A percentile compares a stretch with the other conserved stretches of the same genome.
phyloP scores from a whole-genome alignment of 2,797 vertebrate genomes.

The Spondyliosoma cantharus region DNA sequence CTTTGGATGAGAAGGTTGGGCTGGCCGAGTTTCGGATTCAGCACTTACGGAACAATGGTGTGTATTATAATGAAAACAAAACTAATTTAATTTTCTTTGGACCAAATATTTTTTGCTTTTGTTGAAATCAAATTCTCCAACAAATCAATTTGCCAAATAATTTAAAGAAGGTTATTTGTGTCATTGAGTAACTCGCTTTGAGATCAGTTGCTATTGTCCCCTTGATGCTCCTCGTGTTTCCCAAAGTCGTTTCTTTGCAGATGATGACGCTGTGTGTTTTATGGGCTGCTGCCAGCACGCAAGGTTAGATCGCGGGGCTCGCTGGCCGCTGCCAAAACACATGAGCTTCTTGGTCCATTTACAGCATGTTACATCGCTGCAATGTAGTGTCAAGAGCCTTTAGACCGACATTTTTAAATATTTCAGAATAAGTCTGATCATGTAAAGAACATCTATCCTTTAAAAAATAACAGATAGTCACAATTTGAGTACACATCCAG shows the following conservation, averaged over 20 bases:
- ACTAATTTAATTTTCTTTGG: neutral
- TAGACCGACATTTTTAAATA: neutral
- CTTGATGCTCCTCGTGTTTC: neutral
- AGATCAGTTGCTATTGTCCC: neutral
- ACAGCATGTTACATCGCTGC: slow-evolving; percentile 16
- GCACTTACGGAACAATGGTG: too few relatives aligned
- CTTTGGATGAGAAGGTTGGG: too few relatives aligned
- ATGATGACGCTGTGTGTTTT: neutral
- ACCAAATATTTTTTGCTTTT: neutral
- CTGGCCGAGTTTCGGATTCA: neutral
- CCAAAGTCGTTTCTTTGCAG: neutral
- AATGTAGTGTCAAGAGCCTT: neutral
- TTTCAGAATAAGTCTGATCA: neutral
- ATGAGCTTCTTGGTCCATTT: slow-evolving; percentile 16
- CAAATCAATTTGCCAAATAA: too few relatives aligned
- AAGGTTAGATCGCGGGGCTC: neutral
- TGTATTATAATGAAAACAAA: neutral
- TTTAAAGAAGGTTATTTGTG: too few relatives aligned
- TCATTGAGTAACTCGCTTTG: too few relatives aligned
- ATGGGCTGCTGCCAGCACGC: neutral
- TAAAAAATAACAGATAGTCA: neutral
- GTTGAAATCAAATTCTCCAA: neutral
- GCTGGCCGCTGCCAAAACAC: slow-evolving; percentile 8
- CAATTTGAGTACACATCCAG: neutral
- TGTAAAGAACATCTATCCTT: neutral